Conservation (phyloP, 2,797 vertebrate genomes). For the Sciurus carolinensis region DNA sequence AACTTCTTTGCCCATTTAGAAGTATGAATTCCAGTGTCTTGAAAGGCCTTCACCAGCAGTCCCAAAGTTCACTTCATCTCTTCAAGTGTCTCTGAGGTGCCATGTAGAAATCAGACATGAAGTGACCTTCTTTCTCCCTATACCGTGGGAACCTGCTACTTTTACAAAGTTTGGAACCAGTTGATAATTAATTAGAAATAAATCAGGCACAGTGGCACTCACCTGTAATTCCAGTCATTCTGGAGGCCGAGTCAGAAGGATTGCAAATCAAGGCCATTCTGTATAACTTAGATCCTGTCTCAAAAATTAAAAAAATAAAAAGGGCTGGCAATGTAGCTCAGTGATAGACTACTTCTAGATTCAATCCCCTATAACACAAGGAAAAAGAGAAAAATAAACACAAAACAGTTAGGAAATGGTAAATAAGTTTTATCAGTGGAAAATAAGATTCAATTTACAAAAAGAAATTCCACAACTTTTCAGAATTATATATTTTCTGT, state of each 20-base stretch:
- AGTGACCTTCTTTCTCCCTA: not conserved
- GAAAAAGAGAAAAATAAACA: too few species aligned
- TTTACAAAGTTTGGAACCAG: conserved; percentile 10
- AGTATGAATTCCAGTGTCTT: not conserved
- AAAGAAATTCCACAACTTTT: conserved; percentile 43
- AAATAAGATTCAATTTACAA: conserved; percentile 47
- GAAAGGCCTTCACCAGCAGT: not conserved
- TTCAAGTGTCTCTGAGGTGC: conserved; percentile 6
- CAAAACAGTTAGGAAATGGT: conserved; percentile 40
- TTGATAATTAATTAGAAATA: conserved; percentile 39
- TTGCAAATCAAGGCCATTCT: too few species aligned
- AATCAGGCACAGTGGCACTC: not conserved
- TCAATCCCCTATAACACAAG: too few species aligned
- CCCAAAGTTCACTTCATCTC: not conserved
- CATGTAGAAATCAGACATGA: not conserved
- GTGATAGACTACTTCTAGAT: too few species aligned
- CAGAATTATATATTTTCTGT: conserved; percentile 8
- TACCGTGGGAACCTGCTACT: not conserved
- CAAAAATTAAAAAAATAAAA: too few species aligned
- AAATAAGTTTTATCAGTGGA: conserved; percentile 48
- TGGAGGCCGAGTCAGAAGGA: too few species aligned
- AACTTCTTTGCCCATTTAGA: not conserved
- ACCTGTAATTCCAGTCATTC: too few species aligned
- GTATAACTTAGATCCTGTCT: too few species aligned
- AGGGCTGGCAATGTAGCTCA: too few species aligned